phyloP scores from a whole-genome alignment of 2,113 vertebrate species.

The Melanocharis versteri region DNA sequence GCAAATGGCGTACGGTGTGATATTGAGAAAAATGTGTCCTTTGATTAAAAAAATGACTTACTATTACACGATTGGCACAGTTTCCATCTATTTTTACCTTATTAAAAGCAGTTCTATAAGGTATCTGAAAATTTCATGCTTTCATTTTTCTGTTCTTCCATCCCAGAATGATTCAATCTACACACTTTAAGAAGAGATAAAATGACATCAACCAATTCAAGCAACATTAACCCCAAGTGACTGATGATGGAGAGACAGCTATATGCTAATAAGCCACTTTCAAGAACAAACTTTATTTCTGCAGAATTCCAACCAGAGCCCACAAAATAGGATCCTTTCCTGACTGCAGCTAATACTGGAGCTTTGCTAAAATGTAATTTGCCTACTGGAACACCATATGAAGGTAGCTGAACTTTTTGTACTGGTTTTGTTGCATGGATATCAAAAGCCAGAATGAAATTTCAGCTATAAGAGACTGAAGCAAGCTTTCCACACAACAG shows the following conservation, averaged over 20 bases:
- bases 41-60: background rate
- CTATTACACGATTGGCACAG: background rate
- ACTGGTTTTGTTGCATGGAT: background rate
- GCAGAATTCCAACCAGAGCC: background rate
- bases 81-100: background rate
- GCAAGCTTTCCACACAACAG: background rate
- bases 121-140: background rate
- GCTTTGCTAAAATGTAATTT: background rate
- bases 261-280: background rate
- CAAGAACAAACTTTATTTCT: background rate
- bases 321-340: background rate
- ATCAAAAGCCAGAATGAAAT: background rate
- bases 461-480: background rate
- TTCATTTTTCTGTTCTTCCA: background rate
- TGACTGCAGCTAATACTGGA: background rate
- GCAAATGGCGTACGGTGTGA: background rate
- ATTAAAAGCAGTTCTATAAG: background rate
- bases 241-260: background rate
- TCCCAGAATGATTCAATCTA: background rate
- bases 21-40: background rate
- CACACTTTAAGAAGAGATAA: background rate
- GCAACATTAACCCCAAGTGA: background rate
- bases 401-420: background rate
- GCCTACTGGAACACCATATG: background rate
- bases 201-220: background rate